These are phyloP conservation scores for Phyllotis vaccarum DNA, from an alignment of 2,797 vertebrate species.

Conservation along the genomic window DNA sequence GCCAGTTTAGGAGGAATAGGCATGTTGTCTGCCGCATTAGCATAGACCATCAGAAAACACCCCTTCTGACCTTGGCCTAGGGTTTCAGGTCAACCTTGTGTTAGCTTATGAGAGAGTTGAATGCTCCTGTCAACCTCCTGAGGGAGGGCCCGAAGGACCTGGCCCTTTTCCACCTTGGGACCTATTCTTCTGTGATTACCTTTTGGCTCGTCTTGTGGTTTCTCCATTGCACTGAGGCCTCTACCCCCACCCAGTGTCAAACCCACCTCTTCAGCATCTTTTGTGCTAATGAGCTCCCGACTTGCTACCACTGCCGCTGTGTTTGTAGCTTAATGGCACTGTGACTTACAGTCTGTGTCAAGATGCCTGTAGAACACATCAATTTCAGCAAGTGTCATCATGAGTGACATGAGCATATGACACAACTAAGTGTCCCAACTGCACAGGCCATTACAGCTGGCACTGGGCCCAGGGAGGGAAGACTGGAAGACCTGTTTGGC, in stretches of 20 bases:
- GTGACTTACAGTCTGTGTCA: constrained; percentile 74
- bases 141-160: not conserved
- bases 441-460: constrained; percentile 76
- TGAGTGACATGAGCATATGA: constrained; percentile 72
- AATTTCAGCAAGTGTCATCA: constrained; percentile 75
- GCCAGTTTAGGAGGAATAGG: not conserved
- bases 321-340: constrained; percentile 58
- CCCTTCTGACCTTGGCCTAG: not conserved
- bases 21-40: not conserved
- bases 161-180: no score
- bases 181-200: not conserved
- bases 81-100: not conserved
- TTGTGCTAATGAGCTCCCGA: constrained; percentile 23
- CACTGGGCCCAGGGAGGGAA: constrained; percentile 63
- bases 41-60: not conserved
- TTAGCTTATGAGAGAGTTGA: not conserved
- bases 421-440: constrained; percentile 76
- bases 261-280: not conserved
- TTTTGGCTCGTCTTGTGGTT: not conserved
- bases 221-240: not conserved
- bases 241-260: not conserved
- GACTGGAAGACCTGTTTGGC: constrained; percentile 11
- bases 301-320: not conserved
- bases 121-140: not conserved
- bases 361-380: constrained; percentile 65